Evolutionary conservation across 2,888 invertebrate species (phyloP).

Genomic region (Ochropleura leucogaster): DNA sequence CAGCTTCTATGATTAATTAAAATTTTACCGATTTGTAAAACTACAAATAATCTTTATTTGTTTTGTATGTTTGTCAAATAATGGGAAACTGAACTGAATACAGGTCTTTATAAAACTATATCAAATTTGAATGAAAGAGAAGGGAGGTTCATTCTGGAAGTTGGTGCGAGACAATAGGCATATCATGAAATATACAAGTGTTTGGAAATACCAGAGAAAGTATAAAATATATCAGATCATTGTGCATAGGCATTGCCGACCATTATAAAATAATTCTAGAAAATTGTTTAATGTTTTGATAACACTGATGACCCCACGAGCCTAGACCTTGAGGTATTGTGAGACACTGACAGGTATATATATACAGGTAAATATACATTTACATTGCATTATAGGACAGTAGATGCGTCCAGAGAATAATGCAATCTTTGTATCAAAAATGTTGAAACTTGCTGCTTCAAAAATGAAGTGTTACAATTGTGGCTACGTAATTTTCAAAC

Average conservation of each 20-base stretch:
- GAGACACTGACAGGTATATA: conserved; percentile 14
- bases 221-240: not conserved
- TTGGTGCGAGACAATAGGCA: not conserved
- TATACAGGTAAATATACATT: too few species aligned
- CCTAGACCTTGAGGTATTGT: not conserved
- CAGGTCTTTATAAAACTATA: not conserved
- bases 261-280: not conserved
- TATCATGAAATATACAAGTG: not conserved
- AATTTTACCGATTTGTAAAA: not conserved
- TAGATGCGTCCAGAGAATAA: not conserved
- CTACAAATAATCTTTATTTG: not conserved
- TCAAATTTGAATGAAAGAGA: not conserved
- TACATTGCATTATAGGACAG: not conserved
- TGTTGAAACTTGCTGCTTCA: too few species aligned
- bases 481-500: not conserved
- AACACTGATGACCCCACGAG: not conserved
- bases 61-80: too few species aligned
- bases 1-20: not conserved
- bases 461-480: not conserved
- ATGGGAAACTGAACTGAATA: not conserved
- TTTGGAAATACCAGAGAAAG: not conserved
- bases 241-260: not conserved
- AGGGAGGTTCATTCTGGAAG: not conserved
- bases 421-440: not conserved
- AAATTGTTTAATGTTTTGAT: not conserved